Evolutionary conservation across 2,888 invertebrate species (phyloP), one percentile per base, ranked within the genome.

Genomic region (Drosophila demipolita): DNA sequence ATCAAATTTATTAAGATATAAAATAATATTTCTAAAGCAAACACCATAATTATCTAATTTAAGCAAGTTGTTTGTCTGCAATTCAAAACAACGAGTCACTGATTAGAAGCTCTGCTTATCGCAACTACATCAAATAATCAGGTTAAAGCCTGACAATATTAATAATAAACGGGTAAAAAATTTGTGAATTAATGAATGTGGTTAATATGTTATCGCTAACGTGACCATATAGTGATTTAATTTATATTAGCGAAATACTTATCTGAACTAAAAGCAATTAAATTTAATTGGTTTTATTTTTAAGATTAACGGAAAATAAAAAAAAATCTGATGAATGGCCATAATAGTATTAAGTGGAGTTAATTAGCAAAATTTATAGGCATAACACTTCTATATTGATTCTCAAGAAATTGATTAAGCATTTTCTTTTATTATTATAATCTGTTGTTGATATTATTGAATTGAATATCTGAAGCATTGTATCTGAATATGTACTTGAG

Each of bases 181-280:
- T 42, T 26, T 42, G 42, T 52, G 49, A 60, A 69, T 75, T 69
- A 50, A 52, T 36, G 35, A 52, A 48, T 20, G 7, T n/a, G 17
- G 1, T 49, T 11, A 33, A 32, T 35, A 33, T 20, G 49, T 48
- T 73, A 73, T 73, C 50, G 36, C 12, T 12, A 45, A n/a, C 45
- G 15, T 52, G 17, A 9, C 23, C 45, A 35, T 36, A 3, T 12
- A 50, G 49, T 62, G 61, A 66, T 80, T 67, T 73, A 52, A 42
- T 48, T 66, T 36, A 60, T 64, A 75, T 78, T 78, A 70, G 48
- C 48, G 4, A n/a, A n/a, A n/a, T 65, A 45, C 23, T 60, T 55
- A 72, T 66, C 66, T 68, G 26, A 53, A 75, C 71, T 50, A 40
- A 36, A 11, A 17, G 17, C 26, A 55, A 65, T 59, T 70, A 48